phyloP scores from a whole-genome alignment of 2,113 vertebrate species.

The Aldabrachelys gigantea region DNA sequence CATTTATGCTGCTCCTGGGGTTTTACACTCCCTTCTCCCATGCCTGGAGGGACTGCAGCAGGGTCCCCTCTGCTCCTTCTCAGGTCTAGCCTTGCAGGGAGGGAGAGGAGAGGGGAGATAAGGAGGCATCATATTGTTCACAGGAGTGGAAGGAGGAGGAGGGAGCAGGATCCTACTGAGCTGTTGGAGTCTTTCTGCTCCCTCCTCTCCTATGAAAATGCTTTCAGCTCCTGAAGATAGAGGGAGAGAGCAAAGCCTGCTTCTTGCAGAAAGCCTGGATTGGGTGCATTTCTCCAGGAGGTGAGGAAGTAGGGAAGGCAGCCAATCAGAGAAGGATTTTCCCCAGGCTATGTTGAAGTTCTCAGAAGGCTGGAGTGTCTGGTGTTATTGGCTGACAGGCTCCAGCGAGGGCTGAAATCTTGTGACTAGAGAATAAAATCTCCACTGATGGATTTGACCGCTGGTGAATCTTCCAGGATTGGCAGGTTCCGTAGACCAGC shows the following conservation, averaged over 20 bases:
- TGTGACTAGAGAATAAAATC: not conserved
- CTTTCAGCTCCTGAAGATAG: not conserved
- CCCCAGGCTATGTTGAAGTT: not conserved
- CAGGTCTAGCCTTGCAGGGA: not conserved
- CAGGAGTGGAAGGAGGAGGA: not conserved
- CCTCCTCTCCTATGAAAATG: not conserved
- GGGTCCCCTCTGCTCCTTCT: not conserved
- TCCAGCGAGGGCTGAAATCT: not conserved
- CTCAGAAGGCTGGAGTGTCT: not conserved
- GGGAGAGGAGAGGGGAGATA: not conserved
- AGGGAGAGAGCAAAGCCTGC: not conserved
- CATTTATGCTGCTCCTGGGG: not conserved
- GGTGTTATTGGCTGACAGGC: not conserved
- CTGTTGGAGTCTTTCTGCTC: not conserved
- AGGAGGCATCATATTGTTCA: not conserved
- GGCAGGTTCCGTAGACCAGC: not conserved
- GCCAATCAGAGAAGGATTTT: not conserved
- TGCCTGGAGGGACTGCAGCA: not conserved
- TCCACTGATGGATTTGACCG: not conserved
- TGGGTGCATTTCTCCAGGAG: not conserved
- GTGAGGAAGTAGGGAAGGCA: not conserved
- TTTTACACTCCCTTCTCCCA: not conserved
- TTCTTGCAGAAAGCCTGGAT: not conserved
- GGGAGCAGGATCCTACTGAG: not conserved
- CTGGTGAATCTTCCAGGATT: no score